Conservation (phyloP, 2,888 invertebrate species). For the Pemphredon lugubris region DNA sequence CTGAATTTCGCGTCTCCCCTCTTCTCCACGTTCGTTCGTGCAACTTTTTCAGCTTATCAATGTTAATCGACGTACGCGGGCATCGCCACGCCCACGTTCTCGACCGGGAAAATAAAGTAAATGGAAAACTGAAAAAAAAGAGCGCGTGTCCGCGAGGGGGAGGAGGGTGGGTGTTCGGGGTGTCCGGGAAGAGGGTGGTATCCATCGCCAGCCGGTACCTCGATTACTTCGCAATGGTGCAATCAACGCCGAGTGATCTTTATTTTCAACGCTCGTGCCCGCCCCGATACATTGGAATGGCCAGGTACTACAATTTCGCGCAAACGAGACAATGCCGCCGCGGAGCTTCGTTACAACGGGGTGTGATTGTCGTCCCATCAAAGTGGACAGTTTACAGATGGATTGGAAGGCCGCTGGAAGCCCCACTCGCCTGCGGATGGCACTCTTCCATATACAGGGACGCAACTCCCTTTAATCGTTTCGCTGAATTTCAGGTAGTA, state of each 20-base stretch:
- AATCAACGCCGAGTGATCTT: slow-evolving; percentile 77
- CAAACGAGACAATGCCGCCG: slow-evolving; percentile 74
- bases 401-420: slow-evolving; percentile 72
- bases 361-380: slow-evolving; percentile 80
- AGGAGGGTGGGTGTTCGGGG: background rate
- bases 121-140: slow-evolving; percentile 39
- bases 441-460: slow-evolving; percentile 49
- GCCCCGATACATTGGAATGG: slow-evolving; percentile 68
- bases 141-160: background rate
- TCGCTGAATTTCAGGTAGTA: slow-evolving; percentile 49
- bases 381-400: slow-evolving; percentile 81
- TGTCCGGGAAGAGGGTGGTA: slow-evolving; percentile 18
- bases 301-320: slow-evolving; percentile 73
- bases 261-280: slow-evolving; percentile 65
- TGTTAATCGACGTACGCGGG: slow-evolving; percentile 44
- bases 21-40: slow-evolving; percentile 9
- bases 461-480: slow-evolving; percentile 46
- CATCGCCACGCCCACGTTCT: slow-evolving; percentile 23
- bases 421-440: slow-evolving; percentile 47
- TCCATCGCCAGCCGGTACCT: slow-evolving; percentile 51
- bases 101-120: slow-evolving; percentile 29
- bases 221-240: slow-evolving; percentile 69
- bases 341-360: slow-evolving; percentile 75
- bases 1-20: background rate
- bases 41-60: slow-evolving; percentile 51